phyloP scores from a whole-genome alignment of 1,140 invertebrate genomes.

The Colletes gigas region DNA sequence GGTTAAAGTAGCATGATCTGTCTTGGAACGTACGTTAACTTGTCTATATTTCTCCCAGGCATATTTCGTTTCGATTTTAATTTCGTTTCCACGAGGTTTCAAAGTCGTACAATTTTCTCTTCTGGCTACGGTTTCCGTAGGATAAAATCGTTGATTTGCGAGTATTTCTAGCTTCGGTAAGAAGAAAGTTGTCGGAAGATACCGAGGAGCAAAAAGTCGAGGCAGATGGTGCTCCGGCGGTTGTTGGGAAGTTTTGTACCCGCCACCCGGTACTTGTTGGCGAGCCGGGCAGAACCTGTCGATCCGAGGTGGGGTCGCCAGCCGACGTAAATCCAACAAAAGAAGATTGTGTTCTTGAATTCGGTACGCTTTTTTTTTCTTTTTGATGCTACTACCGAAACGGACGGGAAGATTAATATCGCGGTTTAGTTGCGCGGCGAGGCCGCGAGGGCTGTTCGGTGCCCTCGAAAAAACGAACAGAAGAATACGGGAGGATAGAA shows the following conservation, averaged over 20 bases:
- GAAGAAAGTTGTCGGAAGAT: not conserved
- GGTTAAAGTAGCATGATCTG: too few species aligned
- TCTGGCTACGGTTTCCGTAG: too few species aligned
- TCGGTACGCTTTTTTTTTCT: not conserved
- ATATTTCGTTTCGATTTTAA: too few species aligned
- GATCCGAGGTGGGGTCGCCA: not conserved
- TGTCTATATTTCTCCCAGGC: too few species aligned
- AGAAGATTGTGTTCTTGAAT: not conserved
- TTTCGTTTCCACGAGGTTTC: too few species aligned
- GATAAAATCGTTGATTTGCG: not conserved
- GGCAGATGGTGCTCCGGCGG: not conserved
- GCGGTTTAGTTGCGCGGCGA: not conserved
- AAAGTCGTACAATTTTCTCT: too few species aligned
- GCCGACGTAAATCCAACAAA: not conserved
- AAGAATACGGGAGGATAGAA: too few species aligned
- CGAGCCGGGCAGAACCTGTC: not conserved
- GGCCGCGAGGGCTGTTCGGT: too few species aligned
- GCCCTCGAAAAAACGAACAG: not conserved
- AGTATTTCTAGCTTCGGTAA: not conserved
- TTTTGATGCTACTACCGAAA: not conserved
- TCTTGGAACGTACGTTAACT: too few species aligned
- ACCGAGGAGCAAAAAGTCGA: not conserved
- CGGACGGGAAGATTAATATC: slow-evolving; percentile 6
- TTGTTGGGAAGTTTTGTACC: not conserved
- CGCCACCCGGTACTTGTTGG: not conserved